A percentile compares a stretch with the other conserved stretches of the same genome.
Evolutionary conservation across 2,113 vertebrate genomes (phyloP).

Genomic region (Arenaria interpres): DNA sequence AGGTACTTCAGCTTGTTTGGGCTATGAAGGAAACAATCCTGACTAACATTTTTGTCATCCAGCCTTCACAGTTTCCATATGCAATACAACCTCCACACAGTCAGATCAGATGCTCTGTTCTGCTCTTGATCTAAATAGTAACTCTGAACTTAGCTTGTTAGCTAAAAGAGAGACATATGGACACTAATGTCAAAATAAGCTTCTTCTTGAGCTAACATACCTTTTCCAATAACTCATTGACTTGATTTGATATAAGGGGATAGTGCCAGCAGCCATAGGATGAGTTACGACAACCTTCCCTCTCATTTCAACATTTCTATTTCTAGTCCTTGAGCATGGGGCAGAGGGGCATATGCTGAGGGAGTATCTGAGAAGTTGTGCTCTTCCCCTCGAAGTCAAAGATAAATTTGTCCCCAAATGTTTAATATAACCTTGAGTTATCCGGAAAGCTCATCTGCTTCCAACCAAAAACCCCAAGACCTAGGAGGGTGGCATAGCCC

Average conservation of each 20-base stretch:
- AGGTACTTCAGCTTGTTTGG: background rate
- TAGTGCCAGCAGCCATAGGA: background rate
- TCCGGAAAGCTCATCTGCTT: background rate
- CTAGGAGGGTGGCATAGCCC: background rate
- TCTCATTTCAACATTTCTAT: background rate
- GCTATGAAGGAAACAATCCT: background rate
- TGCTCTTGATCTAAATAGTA: background rate
- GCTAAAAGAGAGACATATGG: background rate
- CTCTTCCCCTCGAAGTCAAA: background rate
- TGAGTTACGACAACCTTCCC: background rate
- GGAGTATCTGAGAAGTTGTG: background rate
- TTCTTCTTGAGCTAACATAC: background rate
- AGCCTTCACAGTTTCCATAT: background rate
- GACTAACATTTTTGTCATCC: background rate
- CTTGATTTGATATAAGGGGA: background rate
- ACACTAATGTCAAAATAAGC: background rate
- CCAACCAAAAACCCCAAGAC: background rate
- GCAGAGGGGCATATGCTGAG: background rate
- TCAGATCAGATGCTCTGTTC: background rate
- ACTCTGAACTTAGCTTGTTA: background rate
- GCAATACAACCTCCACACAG: background rate
- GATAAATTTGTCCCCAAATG: background rate
- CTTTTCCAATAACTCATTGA: background rate
- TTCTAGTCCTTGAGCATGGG: background rate
- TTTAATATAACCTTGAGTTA: background rate